These are phyloP conservation scores for Hyles lineata DNA, from an alignment of 2,888 invertebrate genomes.

Conservation along the genomic window DNA sequence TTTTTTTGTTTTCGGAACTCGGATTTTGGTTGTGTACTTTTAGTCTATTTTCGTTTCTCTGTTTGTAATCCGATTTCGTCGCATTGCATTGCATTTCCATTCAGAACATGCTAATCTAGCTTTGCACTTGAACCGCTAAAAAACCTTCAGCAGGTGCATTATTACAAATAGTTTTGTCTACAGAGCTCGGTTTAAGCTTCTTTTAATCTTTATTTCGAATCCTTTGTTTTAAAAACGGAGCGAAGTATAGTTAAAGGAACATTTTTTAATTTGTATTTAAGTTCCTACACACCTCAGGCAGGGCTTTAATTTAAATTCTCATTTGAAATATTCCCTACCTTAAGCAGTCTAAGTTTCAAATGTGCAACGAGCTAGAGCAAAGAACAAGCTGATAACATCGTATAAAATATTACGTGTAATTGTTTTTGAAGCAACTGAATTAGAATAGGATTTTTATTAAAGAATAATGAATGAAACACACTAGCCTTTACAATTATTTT, in stretches of 20 bases:
- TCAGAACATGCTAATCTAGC: neutral
- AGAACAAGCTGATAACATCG: neutral
- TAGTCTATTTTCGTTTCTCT: neutral
- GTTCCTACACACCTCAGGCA: neutral
- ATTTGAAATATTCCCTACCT: neutral
- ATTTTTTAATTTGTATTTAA: neutral
- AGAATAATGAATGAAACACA: neutral
- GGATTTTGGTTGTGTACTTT: neutral
- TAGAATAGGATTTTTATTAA: neutral
- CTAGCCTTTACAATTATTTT: neutral
- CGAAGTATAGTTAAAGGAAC: too few species aligned
- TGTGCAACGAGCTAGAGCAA: neutral
- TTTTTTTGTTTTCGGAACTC: too few species aligned
- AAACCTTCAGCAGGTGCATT: neutral
- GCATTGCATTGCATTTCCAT: slow-evolving; percentile 3
- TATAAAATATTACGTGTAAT: neutral
- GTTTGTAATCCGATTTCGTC: slow-evolving; percentile 3
- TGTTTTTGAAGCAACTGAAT: neutral
- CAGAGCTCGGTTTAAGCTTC: too few species aligned
- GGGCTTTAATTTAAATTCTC: neutral
- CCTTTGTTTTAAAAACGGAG: too few species aligned
- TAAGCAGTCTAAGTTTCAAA: neutral
- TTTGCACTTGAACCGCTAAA: neutral
- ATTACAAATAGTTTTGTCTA: neutral
- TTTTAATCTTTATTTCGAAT: too few species aligned